These are phyloP conservation scores for Galerucella pusilla DNA, from an alignment of 2,888 invertebrate genomes.

Conservation along the genomic window DNA sequence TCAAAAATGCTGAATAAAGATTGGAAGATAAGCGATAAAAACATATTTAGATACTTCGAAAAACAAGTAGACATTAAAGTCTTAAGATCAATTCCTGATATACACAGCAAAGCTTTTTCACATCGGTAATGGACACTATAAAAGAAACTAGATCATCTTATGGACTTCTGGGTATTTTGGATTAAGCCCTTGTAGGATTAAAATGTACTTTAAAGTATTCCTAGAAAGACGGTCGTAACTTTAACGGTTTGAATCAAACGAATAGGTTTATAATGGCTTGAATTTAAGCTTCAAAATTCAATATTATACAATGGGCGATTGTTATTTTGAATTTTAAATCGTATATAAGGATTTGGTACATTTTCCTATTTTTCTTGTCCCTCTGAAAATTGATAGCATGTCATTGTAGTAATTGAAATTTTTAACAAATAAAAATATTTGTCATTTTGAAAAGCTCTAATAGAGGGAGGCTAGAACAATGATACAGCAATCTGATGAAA, in stretches of 20 bases:
- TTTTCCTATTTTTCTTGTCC: too few species aligned
- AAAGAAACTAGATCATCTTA: background rate
- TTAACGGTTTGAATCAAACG: background rate
- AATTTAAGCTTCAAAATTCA: too few species aligned
- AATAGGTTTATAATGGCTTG: background rate
- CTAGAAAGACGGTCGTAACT: background rate
- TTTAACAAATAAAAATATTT: too few species aligned
- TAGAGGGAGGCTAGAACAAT: too few species aligned
- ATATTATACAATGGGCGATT: too few species aligned
- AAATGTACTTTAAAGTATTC: too few species aligned
- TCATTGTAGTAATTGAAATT: too few species aligned
- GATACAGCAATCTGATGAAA: too few species aligned
- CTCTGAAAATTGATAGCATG: too few species aligned
- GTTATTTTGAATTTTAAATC: too few species aligned
- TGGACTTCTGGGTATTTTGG: background rate
- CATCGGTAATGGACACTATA: background rate
- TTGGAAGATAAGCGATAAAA: background rate
- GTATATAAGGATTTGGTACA: too few species aligned
- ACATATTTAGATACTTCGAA: background rate
- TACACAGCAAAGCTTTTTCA: background rate
- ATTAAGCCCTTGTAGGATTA: background rate
- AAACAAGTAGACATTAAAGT: background rate
- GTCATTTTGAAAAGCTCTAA: too few species aligned
- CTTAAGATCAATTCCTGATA: slow-evolving; percentile 1
- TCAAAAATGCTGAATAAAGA: background rate